Conservation (phyloP, 2,888 invertebrate genomes). For the Pilophorus perplexus region DNA sequence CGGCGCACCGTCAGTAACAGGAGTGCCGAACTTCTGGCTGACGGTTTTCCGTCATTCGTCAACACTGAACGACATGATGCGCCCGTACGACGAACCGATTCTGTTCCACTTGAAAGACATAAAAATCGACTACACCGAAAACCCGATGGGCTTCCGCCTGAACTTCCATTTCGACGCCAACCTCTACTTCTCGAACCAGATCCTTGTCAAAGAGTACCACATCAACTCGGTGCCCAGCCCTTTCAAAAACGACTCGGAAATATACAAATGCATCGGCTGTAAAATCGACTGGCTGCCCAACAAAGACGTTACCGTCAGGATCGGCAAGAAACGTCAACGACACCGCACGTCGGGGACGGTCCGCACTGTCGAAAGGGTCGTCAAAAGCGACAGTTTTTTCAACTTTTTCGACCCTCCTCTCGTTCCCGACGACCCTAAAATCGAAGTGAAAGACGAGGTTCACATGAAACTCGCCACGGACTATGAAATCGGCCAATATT, state of each 20-base stretch:
- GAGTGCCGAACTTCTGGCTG: slow-evolving; percentile 94
- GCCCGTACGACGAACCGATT: slow-evolving; percentile 84
- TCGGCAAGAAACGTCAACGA: slow-evolving; percentile 96
- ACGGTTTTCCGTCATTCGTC: slow-evolving; percentile 89
- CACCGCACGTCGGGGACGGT: slow-evolving; percentile 93
- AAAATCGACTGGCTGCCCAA: slow-evolving; percentile 66
- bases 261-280: slow-evolving; percentile 82
- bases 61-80: slow-evolving; percentile 82
- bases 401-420: slow-evolving; percentile 95
- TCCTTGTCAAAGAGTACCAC: slow-evolving; percentile 86
- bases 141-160: slow-evolving; percentile 73
- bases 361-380: slow-evolving; percentile 86
- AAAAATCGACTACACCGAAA: slow-evolving; percentile 59
- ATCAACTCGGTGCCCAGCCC: slow-evolving; percentile 86
- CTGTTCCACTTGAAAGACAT: slow-evolving; percentile 80
- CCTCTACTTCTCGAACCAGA: slow-evolving; percentile 81
- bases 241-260: slow-evolving; percentile 88
- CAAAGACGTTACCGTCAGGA: slow-evolving; percentile 95
- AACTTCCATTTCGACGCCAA: slow-evolving; percentile 91
- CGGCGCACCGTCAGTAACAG: slow-evolving; percentile 52
- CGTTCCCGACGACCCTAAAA: slow-evolving; percentile 79
- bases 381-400: slow-evolving; percentile 97
- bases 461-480: slow-evolving; percentile 85
- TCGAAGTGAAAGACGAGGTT: slow-evolving; percentile 83
- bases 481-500: slow-evolving; percentile 97